These are phyloP conservation scores for Tetragonula carbonaria DNA, from an alignment of 2,888 invertebrate genomes.

Conservation along the genomic window DNA sequence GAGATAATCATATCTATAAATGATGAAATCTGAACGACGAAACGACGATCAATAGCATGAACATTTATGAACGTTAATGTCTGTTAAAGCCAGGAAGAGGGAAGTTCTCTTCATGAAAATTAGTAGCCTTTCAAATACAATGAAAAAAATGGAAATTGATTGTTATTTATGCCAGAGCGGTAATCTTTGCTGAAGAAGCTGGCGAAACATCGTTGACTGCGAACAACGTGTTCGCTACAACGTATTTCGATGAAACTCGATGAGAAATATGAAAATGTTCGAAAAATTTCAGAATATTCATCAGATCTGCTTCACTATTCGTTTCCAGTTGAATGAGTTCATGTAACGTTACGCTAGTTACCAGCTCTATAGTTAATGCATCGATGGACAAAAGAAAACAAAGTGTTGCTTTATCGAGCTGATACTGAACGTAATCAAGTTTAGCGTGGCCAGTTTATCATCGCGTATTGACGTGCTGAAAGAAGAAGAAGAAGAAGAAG, in stretches of 20 bases:
- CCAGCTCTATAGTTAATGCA: neutral
- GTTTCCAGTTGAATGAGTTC: neutral
- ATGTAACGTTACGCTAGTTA: neutral
- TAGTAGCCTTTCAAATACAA: conserved; percentile 47
- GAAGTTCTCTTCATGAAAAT: conserved; percentile 57
- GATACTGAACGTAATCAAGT: neutral
- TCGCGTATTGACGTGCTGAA: neutral
- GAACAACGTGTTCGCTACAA: neutral
- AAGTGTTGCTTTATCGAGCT: neutral
- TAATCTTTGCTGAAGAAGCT: conserved; percentile 60
- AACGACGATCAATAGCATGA: conserved; percentile 45
- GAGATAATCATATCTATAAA: conserved; percentile 19
- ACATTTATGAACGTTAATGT: conserved; percentile 64
- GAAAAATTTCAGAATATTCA: neutral
- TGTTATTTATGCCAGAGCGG: conserved; percentile 75
- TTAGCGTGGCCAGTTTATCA: neutral
- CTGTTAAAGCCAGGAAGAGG: conserved; percentile 20
- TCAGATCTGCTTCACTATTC: no score
- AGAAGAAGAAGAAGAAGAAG: no score
- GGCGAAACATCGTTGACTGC: neutral
- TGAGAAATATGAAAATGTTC: neutral
- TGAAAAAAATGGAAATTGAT: conserved; percentile 65
- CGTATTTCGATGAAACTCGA: neutral
- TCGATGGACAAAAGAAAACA: neutral
- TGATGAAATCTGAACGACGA: conserved; percentile 13